Evolutionary conservation across 2,888 invertebrate genomes (phyloP).

Genomic region (Mythimna lalbum): DNA sequence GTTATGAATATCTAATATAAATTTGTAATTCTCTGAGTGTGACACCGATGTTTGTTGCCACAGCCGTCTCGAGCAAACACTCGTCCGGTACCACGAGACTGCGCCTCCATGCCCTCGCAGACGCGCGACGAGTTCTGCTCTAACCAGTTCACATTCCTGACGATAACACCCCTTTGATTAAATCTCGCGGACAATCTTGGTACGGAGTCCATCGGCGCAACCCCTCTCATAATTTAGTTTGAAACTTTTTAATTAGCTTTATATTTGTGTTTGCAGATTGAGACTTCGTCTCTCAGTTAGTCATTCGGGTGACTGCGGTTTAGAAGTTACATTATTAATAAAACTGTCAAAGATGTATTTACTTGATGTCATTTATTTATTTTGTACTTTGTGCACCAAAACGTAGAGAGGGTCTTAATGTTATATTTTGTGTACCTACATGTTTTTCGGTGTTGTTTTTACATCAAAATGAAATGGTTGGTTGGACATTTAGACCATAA

Average conservation of each 20-base stretch:
- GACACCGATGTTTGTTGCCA: slow-evolving; percentile 87
- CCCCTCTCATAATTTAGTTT: slow-evolving; percentile 91
- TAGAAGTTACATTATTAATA: slow-evolving; percentile 87
- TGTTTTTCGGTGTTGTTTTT: not conserved
- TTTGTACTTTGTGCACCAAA: not conserved
- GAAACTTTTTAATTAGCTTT: slow-evolving; percentile 91
- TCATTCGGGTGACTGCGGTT: slow-evolving; percentile 85
- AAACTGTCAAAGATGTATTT: slow-evolving; percentile 70
- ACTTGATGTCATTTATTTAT: slow-evolving; percentile 44
- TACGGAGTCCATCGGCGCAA: slow-evolving; percentile 86
- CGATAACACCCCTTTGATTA: slow-evolving; percentile 84
- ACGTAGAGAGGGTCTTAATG: not conserved
- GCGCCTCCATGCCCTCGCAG: slow-evolving; percentile 57
- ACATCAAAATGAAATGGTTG: not conserved
- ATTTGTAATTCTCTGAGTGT: slow-evolving; percentile 89
- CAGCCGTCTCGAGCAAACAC: slow-evolving; percentile 85
- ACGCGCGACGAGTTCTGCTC: slow-evolving; percentile 48
- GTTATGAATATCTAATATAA: slow-evolving; percentile 90
- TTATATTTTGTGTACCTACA: not conserved
- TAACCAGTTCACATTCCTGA: slow-evolving; percentile 76
- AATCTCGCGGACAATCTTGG: slow-evolving; percentile 88
- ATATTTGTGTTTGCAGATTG: slow-evolving; percentile 91
- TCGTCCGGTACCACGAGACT: slow-evolving; percentile 81
- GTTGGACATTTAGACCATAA: too few relatives aligned
- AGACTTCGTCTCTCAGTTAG: slow-evolving; percentile 87